phyloP scores from a whole-genome alignment of 2,797 vertebrate species.

The Phrynocephalus guinanensis region DNA sequence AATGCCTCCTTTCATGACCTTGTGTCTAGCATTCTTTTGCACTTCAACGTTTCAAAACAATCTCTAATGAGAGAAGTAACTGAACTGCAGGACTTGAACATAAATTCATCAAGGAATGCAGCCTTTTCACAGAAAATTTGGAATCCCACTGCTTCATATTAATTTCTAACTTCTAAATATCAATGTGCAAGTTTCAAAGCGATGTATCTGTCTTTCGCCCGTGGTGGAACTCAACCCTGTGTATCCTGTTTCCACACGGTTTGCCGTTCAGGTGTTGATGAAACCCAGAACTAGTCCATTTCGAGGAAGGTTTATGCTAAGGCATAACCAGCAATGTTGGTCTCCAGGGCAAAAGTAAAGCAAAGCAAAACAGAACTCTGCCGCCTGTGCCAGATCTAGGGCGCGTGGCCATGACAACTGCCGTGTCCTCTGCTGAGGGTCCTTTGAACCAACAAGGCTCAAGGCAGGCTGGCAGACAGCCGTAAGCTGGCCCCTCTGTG shows the following conservation, averaged over 20 bases:
- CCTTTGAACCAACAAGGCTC: too few species aligned
- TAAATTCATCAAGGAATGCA: conserved; percentile 10
- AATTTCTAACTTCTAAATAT: not conserved
- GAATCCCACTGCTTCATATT: not conserved
- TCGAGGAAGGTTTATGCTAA: too few species aligned
- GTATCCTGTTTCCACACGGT: not conserved
- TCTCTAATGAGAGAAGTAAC: not conserved
- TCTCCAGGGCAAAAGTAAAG: too few species aligned
- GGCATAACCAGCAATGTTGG: too few species aligned
- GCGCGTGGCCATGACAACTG: too few species aligned
- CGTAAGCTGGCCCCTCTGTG: too few species aligned
- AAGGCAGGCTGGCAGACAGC: too few species aligned
- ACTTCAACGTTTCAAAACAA: conserved; percentile 6
- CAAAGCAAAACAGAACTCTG: too few species aligned
- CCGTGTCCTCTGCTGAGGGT: too few species aligned
- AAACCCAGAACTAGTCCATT: not conserved
- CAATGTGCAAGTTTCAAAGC: not conserved
- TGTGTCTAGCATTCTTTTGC: not conserved
- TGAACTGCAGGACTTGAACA: not conserved
- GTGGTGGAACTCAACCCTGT: not conserved
- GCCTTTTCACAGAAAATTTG: not conserved
- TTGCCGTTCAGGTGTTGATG: not conserved
- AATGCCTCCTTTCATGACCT: not conserved
- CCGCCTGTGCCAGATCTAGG: too few species aligned
- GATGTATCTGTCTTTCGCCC: not conserved